Base-by-base conservation (phyloP, 2,113 vertebrate species). In the Odocoileus virginianus region DNA sequence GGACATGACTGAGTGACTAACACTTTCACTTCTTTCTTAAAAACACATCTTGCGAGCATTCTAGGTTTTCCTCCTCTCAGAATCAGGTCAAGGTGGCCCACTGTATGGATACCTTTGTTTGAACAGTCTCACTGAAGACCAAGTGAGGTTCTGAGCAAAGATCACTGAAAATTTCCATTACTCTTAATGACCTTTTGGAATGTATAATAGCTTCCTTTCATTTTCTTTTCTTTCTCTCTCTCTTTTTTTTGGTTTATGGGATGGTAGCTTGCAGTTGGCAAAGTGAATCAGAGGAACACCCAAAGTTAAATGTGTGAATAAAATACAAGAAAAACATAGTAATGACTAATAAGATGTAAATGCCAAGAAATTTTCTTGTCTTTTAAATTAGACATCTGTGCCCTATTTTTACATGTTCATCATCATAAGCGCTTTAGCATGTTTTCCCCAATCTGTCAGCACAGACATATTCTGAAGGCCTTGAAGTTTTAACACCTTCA, bases 341-440 rank as follows among this genome's bases (percentile, higher is more conserved):
- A 99, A 98, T 98, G 98, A 98, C 97, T 98, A 98, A 98, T 98
- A 98, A 98, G 98, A 98, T 98, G 95, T 98, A 98, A 98, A 98
- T 97, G 98, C 98, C 98, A 98, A 98, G 98, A 98, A 98, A 98
- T 98, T 96, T 98, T 98, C 98, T 94, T 98, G 98, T 98, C 98
- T 98, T 99, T 99, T 96, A 99, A 99, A 98, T 98, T 98, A 98
- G 98, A 99, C 99, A 98, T 99, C 98, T 99, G 98, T 98, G 98
- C 90, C 99, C 98, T 99, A 98, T 98, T 99, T 99, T 99, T 98
- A 98, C 98, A 98, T 93, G 98, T 98, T 99, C 98, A 98, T 98
- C 98, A 86, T 78, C 98, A 95, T 98, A 98, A 99, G 98, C 94
- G 88, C 97, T 98, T 98, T 98, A 98, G 97, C 98, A 98, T 98